Conservation (phyloP, 2,888 invertebrate species). For the Cantharis rustica region DNA sequence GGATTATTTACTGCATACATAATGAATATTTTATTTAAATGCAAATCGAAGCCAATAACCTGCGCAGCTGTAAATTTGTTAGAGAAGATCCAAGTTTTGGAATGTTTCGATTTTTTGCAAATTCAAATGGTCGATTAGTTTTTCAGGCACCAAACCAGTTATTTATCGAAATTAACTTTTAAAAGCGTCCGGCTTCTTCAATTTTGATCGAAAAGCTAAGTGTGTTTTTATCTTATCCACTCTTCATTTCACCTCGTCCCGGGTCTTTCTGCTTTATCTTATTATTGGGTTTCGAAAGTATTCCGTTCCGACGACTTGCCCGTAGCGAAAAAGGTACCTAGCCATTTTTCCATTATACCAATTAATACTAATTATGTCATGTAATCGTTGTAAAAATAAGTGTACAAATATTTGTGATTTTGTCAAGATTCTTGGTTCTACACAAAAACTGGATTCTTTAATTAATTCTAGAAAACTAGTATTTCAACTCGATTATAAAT, state of each 20-base stretch:
- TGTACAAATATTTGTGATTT: background rate
- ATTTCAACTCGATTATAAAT: background rate
- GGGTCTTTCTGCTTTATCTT: background rate
- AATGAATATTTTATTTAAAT: background rate
- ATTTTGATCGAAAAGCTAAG: background rate
- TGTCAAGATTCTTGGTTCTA: background rate
- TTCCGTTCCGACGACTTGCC: background rate
- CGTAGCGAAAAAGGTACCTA: too few species aligned
- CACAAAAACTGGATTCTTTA: conserved; percentile 1
- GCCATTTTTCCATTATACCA: background rate
- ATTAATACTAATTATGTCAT: background rate
- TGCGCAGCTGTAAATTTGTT: background rate
- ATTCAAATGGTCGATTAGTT: background rate
- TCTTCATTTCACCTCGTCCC: background rate
- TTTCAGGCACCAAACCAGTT: background rate
- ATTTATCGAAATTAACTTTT: background rate
- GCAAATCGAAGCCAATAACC: background rate
- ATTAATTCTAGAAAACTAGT: background rate
- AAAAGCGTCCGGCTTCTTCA: background rate
- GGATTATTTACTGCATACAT: background rate
- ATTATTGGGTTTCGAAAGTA: background rate
- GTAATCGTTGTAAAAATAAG: background rate
- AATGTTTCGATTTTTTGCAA: background rate
- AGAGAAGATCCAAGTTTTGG: background rate
- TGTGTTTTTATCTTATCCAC: background rate